Evolutionary conservation across 1,140 invertebrate species (phyloP), one percentile per base, ranked within the genome.

Genomic region (Atopsyche davidsoni): DNA sequence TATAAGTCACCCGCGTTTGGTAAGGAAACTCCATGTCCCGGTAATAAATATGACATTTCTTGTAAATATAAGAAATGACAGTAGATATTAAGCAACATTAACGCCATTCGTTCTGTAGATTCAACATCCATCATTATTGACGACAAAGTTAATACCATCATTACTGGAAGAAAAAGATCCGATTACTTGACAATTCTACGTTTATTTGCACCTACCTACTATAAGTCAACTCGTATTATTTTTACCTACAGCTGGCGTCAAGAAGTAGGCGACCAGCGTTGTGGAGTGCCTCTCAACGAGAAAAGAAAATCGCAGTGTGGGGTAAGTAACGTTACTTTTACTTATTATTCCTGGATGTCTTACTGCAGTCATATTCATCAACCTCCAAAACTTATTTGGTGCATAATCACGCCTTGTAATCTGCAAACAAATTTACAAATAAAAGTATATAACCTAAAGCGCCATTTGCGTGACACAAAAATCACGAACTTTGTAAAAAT

Each of bases 241-340:
- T 60, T 62, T 62, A 78, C 77, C 68, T 18, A 78, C 45, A 17
- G 69, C 66, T 7, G 77, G 77, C 28, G 69, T 63, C 2, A 77
- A 44, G 16, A 70, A 63, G 41, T 64, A 59, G 0, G 65, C 64
- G 11, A 66, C 60, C 34, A 64, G 56, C 24, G 61, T 61, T 4
- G 59, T 60, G 2, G 67, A 60, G 41, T 73, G 64, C 43, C 76
- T 65, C 46, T 68, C 63, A 19, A 79, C 59, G 1, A 59, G 38
- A 42, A 79, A 68, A 4, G 54, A 64, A 7, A 68, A 65, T 9
- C 62, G 57, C 19, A 79, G 51, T 10, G 61, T 66, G 1, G 75
- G 72, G 53, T 70, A 77, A 0, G 70, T 74, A 9, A 67, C 64
- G 36, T 75, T 75, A 2, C 66, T 65, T 51, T 66, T 69, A 21